These are phyloP conservation scores for Aphodius granarius DNA, from an alignment of 2,888 invertebrate genomes.

Conservation along the genomic window DNA sequence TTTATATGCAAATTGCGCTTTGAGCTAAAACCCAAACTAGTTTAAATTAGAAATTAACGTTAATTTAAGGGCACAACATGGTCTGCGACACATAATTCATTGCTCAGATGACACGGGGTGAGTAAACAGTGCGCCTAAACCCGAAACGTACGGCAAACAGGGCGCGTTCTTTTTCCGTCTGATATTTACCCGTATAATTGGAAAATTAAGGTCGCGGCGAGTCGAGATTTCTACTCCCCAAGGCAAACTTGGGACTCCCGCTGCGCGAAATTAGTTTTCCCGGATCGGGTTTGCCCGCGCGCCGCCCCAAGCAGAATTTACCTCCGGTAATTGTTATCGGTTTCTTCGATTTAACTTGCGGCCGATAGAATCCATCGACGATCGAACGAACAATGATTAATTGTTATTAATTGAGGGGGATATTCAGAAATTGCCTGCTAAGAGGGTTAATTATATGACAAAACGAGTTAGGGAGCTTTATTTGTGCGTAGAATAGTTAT, in stretches of 20 bases:
- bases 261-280: neutral
- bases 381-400: neutral
- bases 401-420: neutral
- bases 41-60: slow-evolving; percentile 22
- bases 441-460: neutral
- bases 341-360: neutral
- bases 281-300: neutral
- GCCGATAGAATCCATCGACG: neutral
- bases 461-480: too few species aligned
- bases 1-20: slow-evolving; percentile 22
- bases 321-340: neutral
- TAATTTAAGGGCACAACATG: slow-evolving; percentile 3
- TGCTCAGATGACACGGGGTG: slow-evolving; percentile 1
- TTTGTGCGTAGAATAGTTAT: too few species aligned
- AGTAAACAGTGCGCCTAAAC: neutral
- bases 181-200: slow-evolving; percentile 1
- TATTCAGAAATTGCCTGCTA: neutral
- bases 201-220: neutral
- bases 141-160: neutral
- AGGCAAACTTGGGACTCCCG: neutral
- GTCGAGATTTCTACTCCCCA: neutral
- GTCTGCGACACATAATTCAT: slow-evolving; percentile 15
- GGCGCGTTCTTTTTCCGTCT: neutral
- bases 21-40: slow-evolving; percentile 4
- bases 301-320: neutral